A percentile compares a stretch with the other conserved stretches of the same genome.
Evolutionary conservation across 2,888 invertebrate species (phyloP).

Genomic region (Aleiodes testaceus): DNA sequence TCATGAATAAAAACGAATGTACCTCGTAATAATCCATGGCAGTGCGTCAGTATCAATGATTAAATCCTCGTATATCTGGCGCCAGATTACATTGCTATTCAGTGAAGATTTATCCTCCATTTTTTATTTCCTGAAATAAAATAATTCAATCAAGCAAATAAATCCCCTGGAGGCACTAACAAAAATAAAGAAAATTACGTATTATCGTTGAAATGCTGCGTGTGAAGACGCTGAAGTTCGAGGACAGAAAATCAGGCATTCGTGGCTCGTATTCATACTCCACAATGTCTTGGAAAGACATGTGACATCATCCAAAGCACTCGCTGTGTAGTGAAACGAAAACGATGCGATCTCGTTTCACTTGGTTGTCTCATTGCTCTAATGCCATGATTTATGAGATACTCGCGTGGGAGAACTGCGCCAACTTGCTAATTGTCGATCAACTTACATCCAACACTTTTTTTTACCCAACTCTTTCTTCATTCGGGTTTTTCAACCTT

Average conservation of each 20-base stretch:
- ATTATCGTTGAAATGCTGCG: not conserved
- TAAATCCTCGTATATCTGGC: constrained; percentile 35
- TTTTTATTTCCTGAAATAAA: not conserved
- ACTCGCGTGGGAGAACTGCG: constrained; percentile 35
- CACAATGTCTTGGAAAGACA: constrained; percentile 32
- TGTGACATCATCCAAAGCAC: constrained; percentile 50
- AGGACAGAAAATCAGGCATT: constrained; percentile 25
- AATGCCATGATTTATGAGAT: constrained; percentile 44
- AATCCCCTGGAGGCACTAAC: not conserved
- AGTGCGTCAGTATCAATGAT: constrained; percentile 25
- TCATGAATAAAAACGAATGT: constrained; percentile 18
- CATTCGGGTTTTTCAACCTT: not conserved
- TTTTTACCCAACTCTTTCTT: constrained; percentile 24
- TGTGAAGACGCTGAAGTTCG: constrained; percentile 24
- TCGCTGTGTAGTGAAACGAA: constrained; percentile 31
- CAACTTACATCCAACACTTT: not conserved
- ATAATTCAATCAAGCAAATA: not conserved
- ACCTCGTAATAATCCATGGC: constrained; percentile 24
- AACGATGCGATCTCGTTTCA: constrained; percentile 48
- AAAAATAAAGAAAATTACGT: not conserved
- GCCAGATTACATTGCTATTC: constrained; percentile 35
- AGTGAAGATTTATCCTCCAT: no score
- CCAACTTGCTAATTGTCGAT: constrained; percentile 39
- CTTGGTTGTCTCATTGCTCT: constrained; percentile 40
- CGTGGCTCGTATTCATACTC: not conserved